Percentiles rank a stretch among this genome's conserved stretches.
phyloP scores from a whole-genome alignment of 2,888 invertebrate species.

The Cosmopolites sordidus region DNA sequence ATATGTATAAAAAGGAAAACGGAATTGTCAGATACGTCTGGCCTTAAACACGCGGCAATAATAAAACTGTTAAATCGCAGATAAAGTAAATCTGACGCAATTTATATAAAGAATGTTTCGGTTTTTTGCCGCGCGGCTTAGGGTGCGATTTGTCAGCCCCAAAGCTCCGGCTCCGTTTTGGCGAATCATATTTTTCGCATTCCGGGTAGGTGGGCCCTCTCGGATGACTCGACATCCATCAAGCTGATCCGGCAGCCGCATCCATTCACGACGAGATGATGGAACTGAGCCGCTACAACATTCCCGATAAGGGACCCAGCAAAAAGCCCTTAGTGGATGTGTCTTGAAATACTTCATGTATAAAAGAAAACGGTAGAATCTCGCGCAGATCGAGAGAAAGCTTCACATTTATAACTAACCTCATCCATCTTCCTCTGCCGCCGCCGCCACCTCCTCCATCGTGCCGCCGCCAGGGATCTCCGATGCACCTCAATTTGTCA shows the following conservation, averaged over 20 bases:
- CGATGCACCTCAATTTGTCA: constrained; percentile 54
- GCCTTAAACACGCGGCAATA: constrained; percentile 15
- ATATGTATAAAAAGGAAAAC: too few relatives aligned
- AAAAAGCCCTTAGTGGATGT: constrained; percentile 42
- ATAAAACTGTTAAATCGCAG: constrained; percentile 27
- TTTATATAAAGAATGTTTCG: constrained; percentile 28
- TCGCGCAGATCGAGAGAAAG: constrained; percentile 49
- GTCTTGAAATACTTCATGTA: constrained; percentile 48
- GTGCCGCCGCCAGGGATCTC: constrained; percentile 35
- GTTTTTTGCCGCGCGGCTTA: constrained; percentile 32
- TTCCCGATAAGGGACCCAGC: constrained; percentile 46
- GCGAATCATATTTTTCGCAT: constrained; percentile 37
- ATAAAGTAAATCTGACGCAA: constrained; percentile 24
- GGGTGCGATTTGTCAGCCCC: constrained; percentile 33
- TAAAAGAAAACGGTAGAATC: constrained; percentile 49
- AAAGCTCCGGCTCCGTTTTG: constrained; percentile 27
- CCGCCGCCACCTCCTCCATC: constrained; percentile 14
- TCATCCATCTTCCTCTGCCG: constrained; percentile 51
- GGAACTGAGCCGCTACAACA: constrained; percentile 49
- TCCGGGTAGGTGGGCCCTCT: constrained; percentile 28
- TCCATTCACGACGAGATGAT: constrained; percentile 45
- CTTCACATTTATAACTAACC: constrained; percentile 55
- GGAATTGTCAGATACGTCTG: background rate
- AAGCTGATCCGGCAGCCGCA: constrained; percentile 33
- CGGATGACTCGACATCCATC: constrained; percentile 40